Percentiles rank a stretch among this genome's conserved stretches.
phyloP scores from a whole-genome alignment of 2,113 vertebrate species.

The Petroica traversi region DNA sequence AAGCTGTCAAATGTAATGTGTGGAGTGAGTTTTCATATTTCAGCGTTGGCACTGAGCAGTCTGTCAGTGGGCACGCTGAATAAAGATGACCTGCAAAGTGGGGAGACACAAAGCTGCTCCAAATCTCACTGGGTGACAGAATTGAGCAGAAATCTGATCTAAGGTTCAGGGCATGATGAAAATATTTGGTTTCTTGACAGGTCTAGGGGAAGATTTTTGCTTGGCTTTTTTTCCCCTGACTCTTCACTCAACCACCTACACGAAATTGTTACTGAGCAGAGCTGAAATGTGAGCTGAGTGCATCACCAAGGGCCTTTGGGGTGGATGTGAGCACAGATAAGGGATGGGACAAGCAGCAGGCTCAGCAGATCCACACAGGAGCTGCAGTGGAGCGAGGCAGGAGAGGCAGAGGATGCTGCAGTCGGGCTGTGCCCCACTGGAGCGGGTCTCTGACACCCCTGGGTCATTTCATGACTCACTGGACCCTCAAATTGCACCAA shows the following conservation, averaged over 20 bases:
- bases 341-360: not conserved
- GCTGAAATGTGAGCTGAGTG: not conserved
- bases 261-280: not conserved
- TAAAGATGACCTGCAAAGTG: not conserved
- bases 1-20: not conserved
- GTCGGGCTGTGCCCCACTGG: accelerated
- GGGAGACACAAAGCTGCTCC: not conserved
- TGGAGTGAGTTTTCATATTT: not conserved
- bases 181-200: not conserved
- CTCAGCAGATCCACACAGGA: not conserved
- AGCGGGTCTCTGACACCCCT: not conserved
- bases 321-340: not conserved
- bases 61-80: not conserved
- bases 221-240: not conserved
- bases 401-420: not conserved
- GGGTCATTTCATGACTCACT: not conserved
- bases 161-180: not conserved
- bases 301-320: not conserved
- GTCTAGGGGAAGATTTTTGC: not conserved
- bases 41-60: not conserved
- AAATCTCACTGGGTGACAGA: not conserved
- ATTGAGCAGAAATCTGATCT: not conserved
- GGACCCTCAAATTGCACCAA: not conserved
- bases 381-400: not conserved
- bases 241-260: not conserved